phyloP scores from a whole-genome alignment of 2,113 vertebrate species.

The Bujurquina vittata region DNA sequence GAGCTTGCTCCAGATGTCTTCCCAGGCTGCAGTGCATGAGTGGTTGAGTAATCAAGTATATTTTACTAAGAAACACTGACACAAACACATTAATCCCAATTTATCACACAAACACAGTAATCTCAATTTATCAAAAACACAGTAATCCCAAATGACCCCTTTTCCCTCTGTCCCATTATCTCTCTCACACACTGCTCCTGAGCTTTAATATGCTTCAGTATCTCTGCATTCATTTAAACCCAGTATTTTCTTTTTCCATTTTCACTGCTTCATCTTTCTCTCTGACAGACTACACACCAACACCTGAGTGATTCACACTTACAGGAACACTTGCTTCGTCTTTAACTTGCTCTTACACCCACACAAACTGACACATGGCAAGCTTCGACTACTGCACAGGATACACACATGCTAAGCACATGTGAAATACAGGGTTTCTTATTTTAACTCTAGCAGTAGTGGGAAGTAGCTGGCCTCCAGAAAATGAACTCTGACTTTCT shows the following conservation, averaged over 20 bases:
- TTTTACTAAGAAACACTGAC: constrained; percentile 43
- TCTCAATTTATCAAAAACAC: constrained; percentile 55
- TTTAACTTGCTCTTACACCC: constrained; percentile 9
- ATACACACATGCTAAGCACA: background rate
- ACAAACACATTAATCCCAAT: constrained; percentile 49
- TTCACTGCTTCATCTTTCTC: constrained; percentile 14
- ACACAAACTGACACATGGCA: background rate
- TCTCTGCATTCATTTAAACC: background rate
- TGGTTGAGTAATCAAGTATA: constrained; percentile 72
- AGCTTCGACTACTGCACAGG: background rate
- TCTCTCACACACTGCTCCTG: constrained; percentile 1
- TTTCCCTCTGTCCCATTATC: constrained; percentile 18
- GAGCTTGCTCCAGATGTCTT: constrained; percentile 75
- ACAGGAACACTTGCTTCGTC: background rate
- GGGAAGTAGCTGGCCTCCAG: constrained; percentile 19
- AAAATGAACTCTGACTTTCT: constrained; percentile 53
- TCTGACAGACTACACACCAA: background rate
- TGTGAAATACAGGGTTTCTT: background rate
- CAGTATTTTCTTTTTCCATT: constrained; percentile 4
- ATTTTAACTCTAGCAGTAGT: constrained; percentile 5
- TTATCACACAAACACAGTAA: constrained; percentile 49
- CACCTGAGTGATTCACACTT: constrained; percentile 29
- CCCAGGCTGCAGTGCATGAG: constrained; percentile 56
- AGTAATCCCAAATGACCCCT: constrained; percentile 49
- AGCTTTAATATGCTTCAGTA: constrained; percentile 11